Evolutionary conservation across 2,113 vertebrate species (phyloP).

Genomic region (Seriola dumerili): DNA sequence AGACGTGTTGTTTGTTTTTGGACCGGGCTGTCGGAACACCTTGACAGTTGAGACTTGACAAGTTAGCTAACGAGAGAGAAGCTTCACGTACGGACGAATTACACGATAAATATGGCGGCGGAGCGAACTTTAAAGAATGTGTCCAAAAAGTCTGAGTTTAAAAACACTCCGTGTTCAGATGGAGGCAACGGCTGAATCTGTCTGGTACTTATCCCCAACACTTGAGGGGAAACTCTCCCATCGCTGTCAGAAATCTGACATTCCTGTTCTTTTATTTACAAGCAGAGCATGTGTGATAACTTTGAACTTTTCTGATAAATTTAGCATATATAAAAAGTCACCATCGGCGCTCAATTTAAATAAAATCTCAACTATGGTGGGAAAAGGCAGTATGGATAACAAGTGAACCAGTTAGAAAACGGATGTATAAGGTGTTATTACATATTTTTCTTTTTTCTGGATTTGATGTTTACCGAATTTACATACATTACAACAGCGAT

Average conservation of each 20-base stretch:
- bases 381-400: not conserved
- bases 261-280: not conserved
- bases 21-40: slow-evolving; percentile 2
- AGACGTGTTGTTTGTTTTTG: not conserved
- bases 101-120: no score
- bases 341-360: not conserved
- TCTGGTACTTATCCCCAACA: not conserved
- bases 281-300: not conserved
- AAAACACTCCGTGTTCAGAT: not conserved
- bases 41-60: slow-evolving; percentile 28
- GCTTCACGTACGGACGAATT: not conserved
- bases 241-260: not conserved
- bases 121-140: not conserved
- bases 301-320: not conserved
- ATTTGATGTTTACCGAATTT: not conserved
- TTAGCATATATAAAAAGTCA: not conserved
- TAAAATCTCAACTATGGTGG: not conserved
- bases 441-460: not conserved
- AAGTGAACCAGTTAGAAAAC: not conserved
- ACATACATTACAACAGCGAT: no score
- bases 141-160: not conserved
- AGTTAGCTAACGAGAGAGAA: slow-evolving; percentile 6
- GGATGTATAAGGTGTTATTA: not conserved
- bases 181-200: not conserved
- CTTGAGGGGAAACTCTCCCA: not conserved